A percentile compares a stretch with the other conserved stretches of the same genome.
These are phyloP conservation scores for Turritopsis dohrnii DNA, from an alignment of 30 jellyfish, hydroid and myxozoan genomes.

Conservation along the genomic window DNA sequence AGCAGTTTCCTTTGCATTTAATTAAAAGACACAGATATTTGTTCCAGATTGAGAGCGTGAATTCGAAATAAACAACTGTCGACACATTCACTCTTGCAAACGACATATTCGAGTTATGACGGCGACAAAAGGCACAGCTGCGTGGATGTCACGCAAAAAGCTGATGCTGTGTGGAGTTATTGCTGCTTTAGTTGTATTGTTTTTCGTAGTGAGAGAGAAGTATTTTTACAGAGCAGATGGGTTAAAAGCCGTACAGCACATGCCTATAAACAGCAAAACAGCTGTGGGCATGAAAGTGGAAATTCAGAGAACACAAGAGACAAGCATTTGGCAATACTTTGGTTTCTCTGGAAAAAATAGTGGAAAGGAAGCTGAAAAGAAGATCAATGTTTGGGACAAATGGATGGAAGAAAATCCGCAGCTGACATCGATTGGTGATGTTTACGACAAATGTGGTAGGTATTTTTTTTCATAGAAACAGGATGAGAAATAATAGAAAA, in stretches of 20 bases:
- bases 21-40: background rate
- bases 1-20: background rate
- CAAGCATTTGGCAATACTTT: conserved; percentile 10
- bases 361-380: conserved; percentile 3
- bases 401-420: conserved; percentile 68
- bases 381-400: conserved; percentile 54
- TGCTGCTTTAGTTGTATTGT: background rate
- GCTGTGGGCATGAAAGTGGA: background rate
- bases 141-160: conserved; percentile 4
- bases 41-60: background rate
- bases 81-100: too few species aligned
- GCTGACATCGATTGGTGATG: conserved; percentile 67
- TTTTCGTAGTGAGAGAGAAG: conserved; percentile 15
- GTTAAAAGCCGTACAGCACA: conserved; percentile 8
- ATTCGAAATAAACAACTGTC: background rate
- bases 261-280: too few species aligned
- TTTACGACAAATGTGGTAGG: conserved; percentile 83
- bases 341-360: background rate
- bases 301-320: background rate
- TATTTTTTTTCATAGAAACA: background rate
- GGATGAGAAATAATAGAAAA: background rate
- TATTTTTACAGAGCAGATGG: conserved; percentile 27
- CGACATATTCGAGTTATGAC: too few species aligned
- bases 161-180: background rate
- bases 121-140: conserved; percentile 2